These are phyloP conservation scores for Polypedilum pembai DNA, from an alignment of 1,140 invertebrate genomes.

Conservation along the genomic window DNA sequence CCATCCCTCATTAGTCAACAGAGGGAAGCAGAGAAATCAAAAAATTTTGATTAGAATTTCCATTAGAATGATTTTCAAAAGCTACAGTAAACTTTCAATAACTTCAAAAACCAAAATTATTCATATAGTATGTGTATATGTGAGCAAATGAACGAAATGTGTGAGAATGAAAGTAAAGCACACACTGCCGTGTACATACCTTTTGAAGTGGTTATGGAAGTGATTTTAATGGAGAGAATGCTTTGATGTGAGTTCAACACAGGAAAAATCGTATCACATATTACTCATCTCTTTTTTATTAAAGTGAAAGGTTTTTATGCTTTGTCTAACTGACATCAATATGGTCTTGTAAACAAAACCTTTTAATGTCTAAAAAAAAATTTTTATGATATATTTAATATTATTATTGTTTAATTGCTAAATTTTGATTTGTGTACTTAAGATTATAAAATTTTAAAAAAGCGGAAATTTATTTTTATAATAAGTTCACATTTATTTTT, in stretches of 20 bases:
- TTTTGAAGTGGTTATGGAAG: neutral
- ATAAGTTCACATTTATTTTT: no score
- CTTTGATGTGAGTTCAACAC: slow-evolving; percentile 3
- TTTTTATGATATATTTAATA: no score
- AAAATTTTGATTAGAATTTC: slow-evolving; percentile 1
- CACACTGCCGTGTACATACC: neutral
- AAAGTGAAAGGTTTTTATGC: no score
- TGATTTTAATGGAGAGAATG: slow-evolving; percentile 8
- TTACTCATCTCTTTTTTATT: neutral
- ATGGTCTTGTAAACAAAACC: no score
- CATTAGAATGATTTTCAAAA: slow-evolving; percentile 6
- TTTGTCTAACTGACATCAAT: no score
- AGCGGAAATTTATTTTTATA: no score
- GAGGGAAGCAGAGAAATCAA: neutral
- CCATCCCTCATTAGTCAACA: no score
- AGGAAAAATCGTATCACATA: neutral
- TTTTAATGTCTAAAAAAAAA: no score
- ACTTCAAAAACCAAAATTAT: neutral
- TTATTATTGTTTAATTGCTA: no score
- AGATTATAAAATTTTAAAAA: no score
- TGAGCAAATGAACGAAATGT: neutral
- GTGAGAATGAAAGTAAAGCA: neutral
- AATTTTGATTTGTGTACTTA: no score
- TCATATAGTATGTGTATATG: neutral
- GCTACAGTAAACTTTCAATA: neutral